phyloP scores from a whole-genome alignment of 2,888 invertebrate genomes.

The Enoplolaimus lenunculus region DNA sequence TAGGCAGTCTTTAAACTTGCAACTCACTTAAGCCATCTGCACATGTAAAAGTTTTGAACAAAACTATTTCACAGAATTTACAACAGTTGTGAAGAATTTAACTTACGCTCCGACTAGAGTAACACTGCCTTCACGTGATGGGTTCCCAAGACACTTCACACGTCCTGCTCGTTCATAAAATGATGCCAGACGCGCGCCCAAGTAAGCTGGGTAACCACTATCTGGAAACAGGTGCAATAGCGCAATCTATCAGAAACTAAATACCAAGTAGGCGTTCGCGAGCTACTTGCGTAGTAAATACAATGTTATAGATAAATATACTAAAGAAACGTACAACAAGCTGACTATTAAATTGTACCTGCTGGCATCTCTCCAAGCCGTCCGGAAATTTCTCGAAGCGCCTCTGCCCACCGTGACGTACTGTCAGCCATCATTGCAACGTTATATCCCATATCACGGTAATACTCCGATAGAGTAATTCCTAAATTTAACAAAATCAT shows the following conservation, averaged over 20 bases:
- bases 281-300: too few species aligned
- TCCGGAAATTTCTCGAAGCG: constrained; percentile 94
- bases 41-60: too few species aligned
- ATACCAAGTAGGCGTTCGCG: too few species aligned
- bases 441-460: constrained; percentile 92
- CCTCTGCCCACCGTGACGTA: constrained; percentile 99
- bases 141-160: constrained; percentile 66
- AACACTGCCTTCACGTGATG: constrained; percentile 92
- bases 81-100: too few species aligned
- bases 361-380: constrained; percentile 99
- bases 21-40: too few species aligned
- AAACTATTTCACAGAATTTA: too few species aligned
- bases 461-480: constrained; percentile 98
- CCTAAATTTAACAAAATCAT: constrained; percentile 50
- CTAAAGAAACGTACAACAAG: too few species aligned
- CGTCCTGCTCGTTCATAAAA: constrained; percentile 99
- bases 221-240: constrained; percentile 33
- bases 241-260: too few species aligned
- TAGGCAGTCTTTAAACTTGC: too few species aligned
- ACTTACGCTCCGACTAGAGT: constrained; percentile 86
- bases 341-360: too few species aligned
- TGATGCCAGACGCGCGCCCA: constrained; percentile 90
- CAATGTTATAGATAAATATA: too few species aligned
- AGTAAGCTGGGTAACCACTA: constrained; percentile 91
- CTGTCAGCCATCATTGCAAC: constrained; percentile 99